phyloP scores from a whole-genome alignment of 92 coral and sea anemone species.

The Actinernus sp. region DNA sequence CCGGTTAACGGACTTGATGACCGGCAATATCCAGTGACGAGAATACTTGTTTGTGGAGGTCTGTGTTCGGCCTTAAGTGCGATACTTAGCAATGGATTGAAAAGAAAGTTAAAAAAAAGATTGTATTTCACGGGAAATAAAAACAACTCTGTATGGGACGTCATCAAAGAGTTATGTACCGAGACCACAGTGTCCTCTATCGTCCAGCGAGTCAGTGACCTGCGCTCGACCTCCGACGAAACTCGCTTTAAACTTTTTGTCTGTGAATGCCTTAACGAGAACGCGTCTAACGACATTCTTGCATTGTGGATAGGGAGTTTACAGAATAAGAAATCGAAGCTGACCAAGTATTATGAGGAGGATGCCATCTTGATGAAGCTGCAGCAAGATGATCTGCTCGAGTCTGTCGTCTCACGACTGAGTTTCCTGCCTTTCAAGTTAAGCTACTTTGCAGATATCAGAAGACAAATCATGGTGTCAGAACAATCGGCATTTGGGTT shows the following conservation, averaged over 20 bases:
- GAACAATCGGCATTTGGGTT: not conserved
- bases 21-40: constrained; percentile 10
- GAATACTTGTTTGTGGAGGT: constrained; percentile 10
- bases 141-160: constrained; percentile 24
- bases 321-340: not conserved
- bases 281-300: constrained; percentile 2
- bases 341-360: constrained; percentile 4
- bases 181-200: not conserved
- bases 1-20: constrained; percentile 22
- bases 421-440: constrained; percentile 19
- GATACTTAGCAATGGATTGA: constrained; percentile 13
- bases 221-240: constrained; percentile 12
- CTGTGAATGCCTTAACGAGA: constrained; percentile 31
- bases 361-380: constrained; percentile 5
- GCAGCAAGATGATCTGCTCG: not conserved
- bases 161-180: not conserved
- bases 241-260: constrained; percentile 35
- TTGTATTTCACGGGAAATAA: not conserved
- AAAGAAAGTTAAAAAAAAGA: not conserved
- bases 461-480: not conserved
- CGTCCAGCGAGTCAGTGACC: constrained; percentile 12
- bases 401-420: constrained; percentile 9
- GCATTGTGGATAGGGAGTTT: constrained; percentile 24
- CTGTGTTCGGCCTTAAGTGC: constrained; percentile 26
- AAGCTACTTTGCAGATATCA: not conserved